Conservation (phyloP, 2,797 vertebrate species). For the Periparus ater region DNA sequence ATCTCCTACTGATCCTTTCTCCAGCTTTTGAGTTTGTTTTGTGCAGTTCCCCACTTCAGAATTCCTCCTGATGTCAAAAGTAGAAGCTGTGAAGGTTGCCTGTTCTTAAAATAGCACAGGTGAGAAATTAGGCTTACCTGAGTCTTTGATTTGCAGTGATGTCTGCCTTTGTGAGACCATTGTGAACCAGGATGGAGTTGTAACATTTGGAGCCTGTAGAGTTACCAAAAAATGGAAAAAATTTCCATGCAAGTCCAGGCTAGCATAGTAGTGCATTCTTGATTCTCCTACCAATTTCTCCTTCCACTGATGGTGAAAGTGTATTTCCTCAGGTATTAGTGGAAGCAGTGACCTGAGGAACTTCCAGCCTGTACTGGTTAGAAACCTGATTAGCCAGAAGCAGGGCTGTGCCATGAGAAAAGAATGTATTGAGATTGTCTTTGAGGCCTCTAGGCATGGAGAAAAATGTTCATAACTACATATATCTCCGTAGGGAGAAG, state of each 20-base stretch:
- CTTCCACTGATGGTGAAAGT: accelerated
- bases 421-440: background rate
- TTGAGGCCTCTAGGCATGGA: background rate
- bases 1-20: background rate
- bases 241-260: background rate
- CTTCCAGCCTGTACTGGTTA: background rate
- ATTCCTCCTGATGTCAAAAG: background rate
- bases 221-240: background rate
- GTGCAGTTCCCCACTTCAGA: background rate
- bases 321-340: background rate
- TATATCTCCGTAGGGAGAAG: background rate
- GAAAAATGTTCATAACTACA: background rate
- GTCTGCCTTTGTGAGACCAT: background rate
- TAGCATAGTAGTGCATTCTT: background rate
- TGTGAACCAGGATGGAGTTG: background rate
- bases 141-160: background rate
- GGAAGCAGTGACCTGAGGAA: background rate
- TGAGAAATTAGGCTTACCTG: background rate
- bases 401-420: background rate
- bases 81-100: background rate
- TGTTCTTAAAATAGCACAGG: background rate
- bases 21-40: background rate
- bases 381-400: background rate
- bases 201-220: background rate
- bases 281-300: background rate